A percentile compares a stretch with the other conserved stretches of the same genome.
These are phyloP conservation scores for Melieria crassipennis DNA, from an alignment of 2,888 invertebrate species.

Conservation along the genomic window DNA sequence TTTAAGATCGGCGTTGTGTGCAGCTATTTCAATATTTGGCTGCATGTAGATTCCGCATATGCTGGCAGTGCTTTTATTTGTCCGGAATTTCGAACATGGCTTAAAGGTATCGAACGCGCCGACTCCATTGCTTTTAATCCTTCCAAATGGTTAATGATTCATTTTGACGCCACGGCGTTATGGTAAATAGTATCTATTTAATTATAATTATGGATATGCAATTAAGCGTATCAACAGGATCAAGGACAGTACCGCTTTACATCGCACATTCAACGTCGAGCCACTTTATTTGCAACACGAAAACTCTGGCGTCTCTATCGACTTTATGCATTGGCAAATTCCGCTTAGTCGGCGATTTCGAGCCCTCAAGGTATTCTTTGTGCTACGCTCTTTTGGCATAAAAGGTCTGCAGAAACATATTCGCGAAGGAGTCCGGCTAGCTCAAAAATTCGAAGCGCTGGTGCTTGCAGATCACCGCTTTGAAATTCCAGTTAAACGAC, in stretches of 20 bases:
- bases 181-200: conserved; percentile 74
- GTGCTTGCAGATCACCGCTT: conserved; percentile 86
- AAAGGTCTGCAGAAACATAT: conserved; percentile 92
- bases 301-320: conserved; percentile 95
- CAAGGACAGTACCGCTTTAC: conserved; percentile 89
- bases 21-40: conserved; percentile 85
- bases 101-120: conserved; percentile 89
- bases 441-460: conserved; percentile 89
- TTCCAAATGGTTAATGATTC: conserved; percentile 98
- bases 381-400: conserved; percentile 91
- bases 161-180: conserved; percentile 99
- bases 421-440: conserved; percentile 88
- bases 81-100: conserved; percentile 91
- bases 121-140: conserved; percentile 98
- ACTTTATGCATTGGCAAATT: conserved; percentile 99
- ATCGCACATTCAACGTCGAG: conserved; percentile 97
- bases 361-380: conserved; percentile 95
- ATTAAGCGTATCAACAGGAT: conserved; percentile 75
- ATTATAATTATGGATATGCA: not conserved
- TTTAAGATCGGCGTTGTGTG: conserved; percentile 74
- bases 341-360: conserved; percentile 93
- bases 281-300: conserved; percentile 97
- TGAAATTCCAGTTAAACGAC: conserved; percentile 87
- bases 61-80: conserved; percentile 97
- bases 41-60: conserved; percentile 98